Evolutionary conservation across 2,888 invertebrate species (phyloP).

Genomic region (Pseudococcus longispinus): DNA sequence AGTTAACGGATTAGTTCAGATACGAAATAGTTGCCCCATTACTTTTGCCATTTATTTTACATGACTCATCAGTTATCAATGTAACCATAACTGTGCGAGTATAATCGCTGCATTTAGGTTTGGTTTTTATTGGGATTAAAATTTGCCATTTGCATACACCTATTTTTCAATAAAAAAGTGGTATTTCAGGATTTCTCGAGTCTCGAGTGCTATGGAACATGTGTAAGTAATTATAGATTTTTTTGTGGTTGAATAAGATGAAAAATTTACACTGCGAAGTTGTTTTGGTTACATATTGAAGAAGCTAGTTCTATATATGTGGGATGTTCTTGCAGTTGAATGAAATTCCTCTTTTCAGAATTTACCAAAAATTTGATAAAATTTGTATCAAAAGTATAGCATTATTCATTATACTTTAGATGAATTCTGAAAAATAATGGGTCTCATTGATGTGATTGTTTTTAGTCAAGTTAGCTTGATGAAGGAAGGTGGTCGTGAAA

Average conservation of each 20-base stretch:
- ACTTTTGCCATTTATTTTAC: conserved; percentile 35
- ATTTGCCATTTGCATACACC: not conserved
- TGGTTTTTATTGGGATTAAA: not conserved
- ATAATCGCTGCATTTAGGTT: not conserved
- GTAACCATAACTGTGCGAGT: not conserved
- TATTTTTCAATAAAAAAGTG: not conserved
- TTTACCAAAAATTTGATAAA: too few relatives aligned
- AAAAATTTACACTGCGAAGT: too few relatives aligned
- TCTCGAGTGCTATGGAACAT: not conserved
- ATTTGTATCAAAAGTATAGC: too few relatives aligned
- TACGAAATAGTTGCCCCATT: not conserved
- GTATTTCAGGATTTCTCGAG: not conserved
- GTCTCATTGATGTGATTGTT: too few relatives aligned
- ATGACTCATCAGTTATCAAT: not conserved
- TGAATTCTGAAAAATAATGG: too few relatives aligned
- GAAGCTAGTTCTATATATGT: too few relatives aligned
- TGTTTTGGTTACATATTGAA: too few relatives aligned
- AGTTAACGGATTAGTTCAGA: conserved; percentile 15
- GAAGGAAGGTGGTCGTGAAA: too few relatives aligned
- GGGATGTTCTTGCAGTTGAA: too few relatives aligned
- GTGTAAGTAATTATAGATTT: not conserved
- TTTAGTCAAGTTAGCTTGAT: too few relatives aligned
- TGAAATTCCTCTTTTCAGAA: too few relatives aligned
- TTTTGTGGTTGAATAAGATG: not conserved
- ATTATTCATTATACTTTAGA: too few relatives aligned